A percentile compares a stretch with the other conserved stretches of the same genome.
Conservation (phyloP, 2,113 vertebrate species). For the Neodon shergylaensis region DNA sequence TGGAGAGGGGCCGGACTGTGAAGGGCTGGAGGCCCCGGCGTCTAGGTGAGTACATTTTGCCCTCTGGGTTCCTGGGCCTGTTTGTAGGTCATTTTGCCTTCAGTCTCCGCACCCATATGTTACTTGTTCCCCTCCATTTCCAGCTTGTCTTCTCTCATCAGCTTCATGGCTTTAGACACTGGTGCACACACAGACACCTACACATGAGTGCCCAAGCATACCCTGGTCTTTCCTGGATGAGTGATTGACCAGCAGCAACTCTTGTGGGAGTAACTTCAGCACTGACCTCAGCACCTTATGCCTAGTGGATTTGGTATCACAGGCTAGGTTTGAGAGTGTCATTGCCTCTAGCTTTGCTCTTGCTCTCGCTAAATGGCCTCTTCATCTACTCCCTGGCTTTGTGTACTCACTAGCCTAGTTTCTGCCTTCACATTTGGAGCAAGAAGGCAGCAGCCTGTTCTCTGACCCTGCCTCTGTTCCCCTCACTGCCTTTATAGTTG, state of each 20-base stretch:
- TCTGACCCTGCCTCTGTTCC: not conserved
- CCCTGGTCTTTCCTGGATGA: not conserved
- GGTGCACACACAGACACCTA: not conserved
- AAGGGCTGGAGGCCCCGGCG: conserved; percentile 95
- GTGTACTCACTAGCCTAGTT: not conserved
- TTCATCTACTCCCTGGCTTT: not conserved
- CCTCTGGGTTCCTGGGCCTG: accelerated
- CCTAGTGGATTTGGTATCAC: not conserved
- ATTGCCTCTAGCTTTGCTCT: not conserved
- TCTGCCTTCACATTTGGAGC: not conserved
- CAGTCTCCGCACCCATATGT: not conserved
- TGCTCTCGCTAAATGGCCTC: not conserved
- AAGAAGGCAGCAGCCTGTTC: not conserved
- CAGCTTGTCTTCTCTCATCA: not conserved
- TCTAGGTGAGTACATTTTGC: conserved; percentile 85
- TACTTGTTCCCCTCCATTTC: not conserved
- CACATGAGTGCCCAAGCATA: not conserved
- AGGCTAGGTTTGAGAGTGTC: not conserved
- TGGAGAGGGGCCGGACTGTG: conserved; percentile 94
- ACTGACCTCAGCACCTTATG: not conserved
- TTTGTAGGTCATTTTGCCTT: not conserved
- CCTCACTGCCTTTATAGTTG: not conserved
- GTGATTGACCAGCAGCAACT: not conserved
- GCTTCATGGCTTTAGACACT: not conserved
- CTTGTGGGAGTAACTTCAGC: not conserved